Evolutionary conservation across 2,888 invertebrate species (phyloP), one percentile per base, ranked within the genome.

Genomic region (Tiliacea aurago): DNA sequence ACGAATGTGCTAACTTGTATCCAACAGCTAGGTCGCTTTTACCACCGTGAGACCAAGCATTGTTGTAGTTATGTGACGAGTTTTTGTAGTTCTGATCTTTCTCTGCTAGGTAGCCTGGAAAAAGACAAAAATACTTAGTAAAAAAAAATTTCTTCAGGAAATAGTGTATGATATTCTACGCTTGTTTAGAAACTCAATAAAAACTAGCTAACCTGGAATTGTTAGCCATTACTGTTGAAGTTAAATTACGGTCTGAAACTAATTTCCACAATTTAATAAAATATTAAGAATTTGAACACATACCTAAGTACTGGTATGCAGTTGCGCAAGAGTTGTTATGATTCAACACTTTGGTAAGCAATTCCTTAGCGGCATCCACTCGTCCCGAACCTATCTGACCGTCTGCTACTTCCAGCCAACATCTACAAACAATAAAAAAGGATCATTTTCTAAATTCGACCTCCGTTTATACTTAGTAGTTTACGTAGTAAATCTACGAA

Each of bases 341-440:
- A 75, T 97, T 97, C 28, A 98, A 92, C 0, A 98, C 97, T 87
- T 98, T 97, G 33, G 97, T 97, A 23, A 99, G 96, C 43, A 99
- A 94, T 84, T 99, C 98, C 59, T 97, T 97, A 0, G 99, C 99
- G 68, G 98, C 97, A 77, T 99, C 99, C 89, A 97, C 97, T 91
- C 99, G 98, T 23, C 98, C 98, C 0, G 96, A 93, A 72, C 86
- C 93, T 43, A 96, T 87, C 97, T 98, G 99, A 84, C 98, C 98
- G 83, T 99, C 99, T 0, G 99, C 98, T n/a, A 99, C 95, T 62
- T 99, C 96, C 11, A 99, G 92, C 99, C 99, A 99, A 92, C 99
- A 98, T 78, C 98, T 96, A n/a, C 4, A 5, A 51, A 51, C 4
- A n/a, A n/a, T 11, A 10, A n/a, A 49, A 49, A 49, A 10, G 10